Percentiles rank a stretch among this genome's conserved stretches.
phyloP scores from a whole-genome alignment of 2,888 invertebrate genomes.

The Brassicogethes aeneus region DNA sequence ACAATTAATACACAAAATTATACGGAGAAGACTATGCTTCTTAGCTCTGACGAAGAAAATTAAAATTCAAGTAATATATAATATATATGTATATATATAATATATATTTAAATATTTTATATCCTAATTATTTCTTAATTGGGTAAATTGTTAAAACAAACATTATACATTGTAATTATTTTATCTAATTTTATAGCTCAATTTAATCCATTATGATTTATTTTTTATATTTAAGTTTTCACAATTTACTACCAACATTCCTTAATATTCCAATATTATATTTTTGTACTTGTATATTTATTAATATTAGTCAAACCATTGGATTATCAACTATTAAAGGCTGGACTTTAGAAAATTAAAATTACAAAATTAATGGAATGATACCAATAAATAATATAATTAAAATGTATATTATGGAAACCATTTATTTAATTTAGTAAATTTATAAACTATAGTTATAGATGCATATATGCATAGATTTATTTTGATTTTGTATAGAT shows the following conservation, averaged over 20 bases:
- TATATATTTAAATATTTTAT: background rate
- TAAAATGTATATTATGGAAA: too few relatives aligned
- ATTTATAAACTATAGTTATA: too few relatives aligned
- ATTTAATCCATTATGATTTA: background rate
- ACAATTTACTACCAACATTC: background rate
- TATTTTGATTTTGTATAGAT: too few relatives aligned
- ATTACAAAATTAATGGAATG: too few relatives aligned
- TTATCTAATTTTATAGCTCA: too few relatives aligned
- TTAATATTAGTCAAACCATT: background rate
- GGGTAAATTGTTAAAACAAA: too few relatives aligned
- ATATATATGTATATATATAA: background rate
- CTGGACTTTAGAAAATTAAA: too few relatives aligned
- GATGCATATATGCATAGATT: too few relatives aligned
- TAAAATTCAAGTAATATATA: conserved; percentile 13
- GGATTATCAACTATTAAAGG: too few relatives aligned
- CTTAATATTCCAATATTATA: background rate
- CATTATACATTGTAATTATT: too few relatives aligned
- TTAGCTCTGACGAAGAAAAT: conserved; percentile 88
- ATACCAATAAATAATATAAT: too few relatives aligned
- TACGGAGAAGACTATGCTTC: conserved; percentile 91
- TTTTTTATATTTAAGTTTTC: background rate
- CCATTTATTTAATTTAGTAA: too few relatives aligned
- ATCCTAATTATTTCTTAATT: background rate
- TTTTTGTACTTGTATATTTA: background rate
- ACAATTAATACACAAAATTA: conserved; percentile 72